Evolutionary conservation across 2,113 vertebrate species (phyloP), one percentile per base, ranked within the genome.

Genomic region (Eclectus roratus): DNA sequence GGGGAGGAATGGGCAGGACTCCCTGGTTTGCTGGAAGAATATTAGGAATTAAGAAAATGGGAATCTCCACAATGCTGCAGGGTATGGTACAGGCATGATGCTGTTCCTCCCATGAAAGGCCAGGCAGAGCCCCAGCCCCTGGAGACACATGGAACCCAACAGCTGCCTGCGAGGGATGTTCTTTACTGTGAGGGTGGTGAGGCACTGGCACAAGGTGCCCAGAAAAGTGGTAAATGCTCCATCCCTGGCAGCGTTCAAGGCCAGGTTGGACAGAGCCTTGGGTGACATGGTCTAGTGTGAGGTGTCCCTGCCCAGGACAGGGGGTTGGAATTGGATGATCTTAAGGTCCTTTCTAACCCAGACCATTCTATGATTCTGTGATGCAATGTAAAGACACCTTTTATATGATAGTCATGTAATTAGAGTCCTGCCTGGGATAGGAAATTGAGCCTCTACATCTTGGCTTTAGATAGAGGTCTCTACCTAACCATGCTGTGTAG

Each of bases 21-120:
- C 13, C 13, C 9, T 17, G 4, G 9, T 65, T 70, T 85, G 27
- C 37, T 91, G 80, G 17, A 55, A 69, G n/a, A 71, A 43, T 23
- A 70, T 39, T 46, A 56, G 46, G 7, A 91, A 44, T 2, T 33
- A 39, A 66, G 60, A n/a, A 70, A 52, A 70, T 11, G 35, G 13
- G 49, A 35, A 73, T 43, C 4, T 41, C 4, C 2, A 17, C 58
- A 12, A 28, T 21, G 37, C 19, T 46, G 13, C 31, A n/a, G 49
- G 49, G 29, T 13, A 53, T 0, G 0, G 25, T 0, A 1, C 28
- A 15, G 66, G 17, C 28, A 46, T 0, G 2, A 17, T 39, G 24
- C 27, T 1, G 2, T 31, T 37, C 4, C 17, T 28, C 24, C n/a
- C 43, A 2, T 0, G 0, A 37, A 46, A 52, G 7, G 11, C 19